Percentiles rank a stretch among this genome's conserved stretches.
Evolutionary conservation across 2,888 invertebrate species (phyloP).

Genomic region (Tanytarsus gracilentus): DNA sequence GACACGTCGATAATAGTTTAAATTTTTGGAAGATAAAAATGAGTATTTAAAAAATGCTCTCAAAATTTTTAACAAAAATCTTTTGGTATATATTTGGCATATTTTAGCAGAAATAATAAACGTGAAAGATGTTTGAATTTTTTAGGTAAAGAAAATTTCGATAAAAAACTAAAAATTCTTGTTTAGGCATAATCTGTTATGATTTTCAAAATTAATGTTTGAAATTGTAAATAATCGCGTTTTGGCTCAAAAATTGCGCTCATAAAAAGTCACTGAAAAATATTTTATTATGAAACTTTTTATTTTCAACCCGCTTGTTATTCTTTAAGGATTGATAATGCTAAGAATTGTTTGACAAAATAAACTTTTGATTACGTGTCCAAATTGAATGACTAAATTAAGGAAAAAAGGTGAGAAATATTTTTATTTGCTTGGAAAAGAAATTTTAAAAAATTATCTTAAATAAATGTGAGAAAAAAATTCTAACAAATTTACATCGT

Average conservation of each 20-base stretch:
- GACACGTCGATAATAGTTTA: conserved; percentile 14
- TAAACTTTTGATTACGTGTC: background rate
- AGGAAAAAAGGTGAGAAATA: too few relatives aligned
- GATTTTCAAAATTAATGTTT: conserved; percentile 24
- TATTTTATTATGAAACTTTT: background rate
- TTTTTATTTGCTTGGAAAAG: too few relatives aligned
- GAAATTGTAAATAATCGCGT: background rate
- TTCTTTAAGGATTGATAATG: background rate
- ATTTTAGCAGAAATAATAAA: conserved; percentile 3
- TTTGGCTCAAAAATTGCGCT: conserved; percentile 10
- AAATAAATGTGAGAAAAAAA: too few relatives aligned
- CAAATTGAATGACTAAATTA: background rate
- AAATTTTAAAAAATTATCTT: too few relatives aligned
- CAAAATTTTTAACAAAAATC: conserved; percentile 4
- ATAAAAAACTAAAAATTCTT: background rate
- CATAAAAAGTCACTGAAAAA: conserved; percentile 1
- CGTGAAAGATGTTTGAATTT: background rate
- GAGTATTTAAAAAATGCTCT: conserved; percentile 27
- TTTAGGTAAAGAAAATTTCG: conserved; percentile 7
- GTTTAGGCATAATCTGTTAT: conserved; percentile 23
- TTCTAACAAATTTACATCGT: too few relatives aligned
- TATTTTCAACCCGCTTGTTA: conserved; percentile 10
- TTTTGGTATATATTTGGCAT: conserved; percentile 29
- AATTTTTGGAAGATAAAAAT: conserved; percentile 16
- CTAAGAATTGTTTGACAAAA: background rate